Base-by-base conservation (phyloP, 1,140 invertebrate species). In the Riptortus pedestris region DNA sequence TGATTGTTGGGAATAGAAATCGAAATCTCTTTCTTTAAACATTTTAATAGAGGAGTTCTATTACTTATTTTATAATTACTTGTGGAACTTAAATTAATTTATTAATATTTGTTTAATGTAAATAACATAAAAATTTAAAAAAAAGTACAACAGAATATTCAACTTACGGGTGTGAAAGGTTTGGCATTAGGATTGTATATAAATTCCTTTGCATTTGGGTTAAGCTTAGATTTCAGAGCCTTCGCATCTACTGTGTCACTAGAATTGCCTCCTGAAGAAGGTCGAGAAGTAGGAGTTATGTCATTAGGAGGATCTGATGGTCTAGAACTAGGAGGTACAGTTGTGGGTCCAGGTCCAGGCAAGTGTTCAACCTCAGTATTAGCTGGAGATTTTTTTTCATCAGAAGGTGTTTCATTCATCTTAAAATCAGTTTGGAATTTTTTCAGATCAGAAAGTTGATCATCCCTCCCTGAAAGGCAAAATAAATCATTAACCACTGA, bases 191-290 rank as follows among this genome's bases (percentile, higher is more conserved):
- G 90, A 80, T 92, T 93, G 58, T 84, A 76, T 16, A 80, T 76
- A 76, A 91, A 92, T 77, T 91, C 88, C 75, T 92, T 92, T 20
- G 89, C 89, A 73, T 92, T 87, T 29, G 90, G 89, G 80, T 92
- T 92, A 31, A 92, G 78, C 0, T 82, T 90, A 20, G 86, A 91
- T 71, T 87, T 88, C 26, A 55, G 26, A 24, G 51, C 51, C 26
- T 55, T 55, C 16, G 51, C 22, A 55, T 55, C 51, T 38, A 14
- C 5, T 24, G 51, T 22, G 22, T 18, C 20, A 24, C 24, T 24
- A 5, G 51, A 14, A 14, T 55, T 55, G 16, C 51, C 51, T 9
- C 51, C 51, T 5, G 52, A 52, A 11, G 51, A 22, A 55, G 58
- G 48, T 3, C 20, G 26, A 52, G 60, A 38, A 7, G 74, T 70